Conservation (phyloP, 2,888 invertebrate species). For the Cecidostiba fungosa region DNA sequence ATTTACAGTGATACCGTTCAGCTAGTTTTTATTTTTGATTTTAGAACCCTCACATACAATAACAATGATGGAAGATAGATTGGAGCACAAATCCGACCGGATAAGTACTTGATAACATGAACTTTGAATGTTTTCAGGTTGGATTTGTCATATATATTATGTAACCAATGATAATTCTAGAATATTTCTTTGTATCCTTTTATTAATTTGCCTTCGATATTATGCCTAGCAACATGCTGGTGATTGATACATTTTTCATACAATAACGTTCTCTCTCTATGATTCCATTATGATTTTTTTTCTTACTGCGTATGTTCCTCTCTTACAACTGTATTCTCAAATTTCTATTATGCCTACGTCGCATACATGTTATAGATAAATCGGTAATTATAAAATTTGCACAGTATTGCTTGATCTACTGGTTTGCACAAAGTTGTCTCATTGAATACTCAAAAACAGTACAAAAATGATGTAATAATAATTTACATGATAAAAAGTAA, state of each 20-base stretch:
- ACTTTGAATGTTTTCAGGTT: conserved; percentile 59
- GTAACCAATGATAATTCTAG: conserved; percentile 61
- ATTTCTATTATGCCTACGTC: conserved; percentile 49
- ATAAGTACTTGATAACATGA: conserved; percentile 70
- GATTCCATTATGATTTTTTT: conserved; percentile 38
- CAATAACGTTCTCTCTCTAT: conserved; percentile 44
- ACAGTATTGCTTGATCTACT: conserved; percentile 21
- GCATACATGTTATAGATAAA: conserved; percentile 44
- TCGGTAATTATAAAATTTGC: conserved; percentile 42
- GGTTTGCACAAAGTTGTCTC: conserved; percentile 4
- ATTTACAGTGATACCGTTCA: conserved; percentile 50
- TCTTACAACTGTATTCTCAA: conserved; percentile 35
- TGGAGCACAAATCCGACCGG: conserved; percentile 67
- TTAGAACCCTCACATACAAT: conserved; percentile 69
- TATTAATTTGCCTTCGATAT: conserved; percentile 58
- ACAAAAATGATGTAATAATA: conserved; percentile 28
- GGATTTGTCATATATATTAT: conserved; percentile 46
- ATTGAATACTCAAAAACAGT: conserved; percentile 41
- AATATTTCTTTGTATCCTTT: conserved; percentile 60
- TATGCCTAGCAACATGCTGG: conserved; percentile 42
- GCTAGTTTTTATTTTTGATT: conserved; percentile 68
- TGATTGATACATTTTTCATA: conserved; percentile 44
- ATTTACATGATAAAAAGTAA: conserved; percentile 24
- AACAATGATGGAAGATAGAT: conserved; percentile 70
- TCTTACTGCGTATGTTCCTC: conserved; percentile 12